phyloP scores from a whole-genome alignment of 2,888 invertebrate species.

The Thalpophila matura region DNA sequence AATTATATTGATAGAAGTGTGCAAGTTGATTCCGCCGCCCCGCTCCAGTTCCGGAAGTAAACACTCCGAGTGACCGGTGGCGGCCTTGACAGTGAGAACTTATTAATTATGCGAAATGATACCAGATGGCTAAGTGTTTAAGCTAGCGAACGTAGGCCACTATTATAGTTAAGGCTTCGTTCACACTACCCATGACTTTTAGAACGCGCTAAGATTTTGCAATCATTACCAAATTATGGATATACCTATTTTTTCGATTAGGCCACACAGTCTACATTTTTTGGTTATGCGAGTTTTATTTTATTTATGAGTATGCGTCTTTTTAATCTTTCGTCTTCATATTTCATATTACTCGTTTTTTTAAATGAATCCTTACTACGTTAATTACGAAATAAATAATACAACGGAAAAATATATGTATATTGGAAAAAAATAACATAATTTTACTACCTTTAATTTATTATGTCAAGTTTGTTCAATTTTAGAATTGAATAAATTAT shows the following conservation, averaged over 20 bases:
- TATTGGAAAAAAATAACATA: neutral
- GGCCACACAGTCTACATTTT: too few species aligned
- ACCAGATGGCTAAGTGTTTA: constrained; percentile 11
- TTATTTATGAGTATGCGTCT: neutral
- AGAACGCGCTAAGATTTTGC: neutral
- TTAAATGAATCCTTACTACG: neutral
- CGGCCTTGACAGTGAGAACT: constrained; percentile 64
- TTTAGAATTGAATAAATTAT: too few species aligned
- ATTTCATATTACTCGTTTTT: too few species aligned
- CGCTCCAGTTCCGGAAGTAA: constrained; percentile 62
- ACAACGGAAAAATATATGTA: neutral
- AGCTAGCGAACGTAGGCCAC: constrained; percentile 32
- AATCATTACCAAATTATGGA: constrained; percentile 16
- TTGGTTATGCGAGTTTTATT: too few species aligned
- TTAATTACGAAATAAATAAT: neutral
- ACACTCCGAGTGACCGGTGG: constrained; percentile 29
- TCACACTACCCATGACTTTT: constrained; percentile 18
- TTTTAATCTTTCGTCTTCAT: too few species aligned
- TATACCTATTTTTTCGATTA: too few species aligned
- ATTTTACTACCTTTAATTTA: too few species aligned
- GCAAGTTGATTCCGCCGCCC: constrained; percentile 57
- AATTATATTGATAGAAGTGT: constrained; percentile 54
- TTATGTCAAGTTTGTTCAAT: too few species aligned
- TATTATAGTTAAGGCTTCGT: constrained; percentile 23
- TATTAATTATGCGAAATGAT: constrained; percentile 29